Percentiles rank a stretch among this genome's conserved stretches.
Conservation (phyloP, 2,888 invertebrate genomes). For the Drosophila fulvimacula region DNA sequence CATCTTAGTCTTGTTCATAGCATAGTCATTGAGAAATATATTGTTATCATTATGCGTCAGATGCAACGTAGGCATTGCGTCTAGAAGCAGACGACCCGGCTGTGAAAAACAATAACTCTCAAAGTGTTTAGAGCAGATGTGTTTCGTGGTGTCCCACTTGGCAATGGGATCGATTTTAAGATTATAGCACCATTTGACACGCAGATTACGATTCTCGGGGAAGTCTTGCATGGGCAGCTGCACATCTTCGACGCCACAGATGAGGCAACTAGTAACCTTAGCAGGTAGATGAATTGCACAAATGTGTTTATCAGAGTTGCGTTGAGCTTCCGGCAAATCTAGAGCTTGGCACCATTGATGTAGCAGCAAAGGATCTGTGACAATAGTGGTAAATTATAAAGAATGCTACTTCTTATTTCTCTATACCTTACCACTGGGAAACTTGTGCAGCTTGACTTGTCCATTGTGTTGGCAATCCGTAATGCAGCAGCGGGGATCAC, state of each 20-base stretch:
- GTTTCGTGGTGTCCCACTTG: conserved; percentile 63
- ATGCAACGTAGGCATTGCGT: conserved; percentile 78
- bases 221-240: conserved; percentile 61
- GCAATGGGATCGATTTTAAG: conserved; percentile 63
- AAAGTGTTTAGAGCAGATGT: conserved; percentile 76
- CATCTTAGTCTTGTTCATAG: conserved; percentile 32
- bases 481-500: conserved; percentile 59
- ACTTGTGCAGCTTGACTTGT: conserved; percentile 55
- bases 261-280: conserved; percentile 47
- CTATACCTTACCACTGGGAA: conserved; percentile 63
- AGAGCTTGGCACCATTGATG: conserved; percentile 64
- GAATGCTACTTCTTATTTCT: not conserved
- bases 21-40: conserved; percentile 68
- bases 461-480: conserved; percentile 44
- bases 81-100: conserved; percentile 59
- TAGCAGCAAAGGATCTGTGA: conserved; percentile 53
- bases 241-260: conserved; percentile 51
- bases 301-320: conserved; percentile 46
- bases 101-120: conserved; percentile 59
- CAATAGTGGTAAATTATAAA: not conserved
- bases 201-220: conserved; percentile 65
- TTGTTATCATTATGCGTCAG: conserved; percentile 73
- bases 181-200: conserved; percentile 73
- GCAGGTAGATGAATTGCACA: conserved; percentile 59
- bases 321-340: conserved; percentile 39